Evolutionary conservation across 1,140 invertebrate genomes (phyloP).

Genomic region (Anoplolepis gracilipes): DNA sequence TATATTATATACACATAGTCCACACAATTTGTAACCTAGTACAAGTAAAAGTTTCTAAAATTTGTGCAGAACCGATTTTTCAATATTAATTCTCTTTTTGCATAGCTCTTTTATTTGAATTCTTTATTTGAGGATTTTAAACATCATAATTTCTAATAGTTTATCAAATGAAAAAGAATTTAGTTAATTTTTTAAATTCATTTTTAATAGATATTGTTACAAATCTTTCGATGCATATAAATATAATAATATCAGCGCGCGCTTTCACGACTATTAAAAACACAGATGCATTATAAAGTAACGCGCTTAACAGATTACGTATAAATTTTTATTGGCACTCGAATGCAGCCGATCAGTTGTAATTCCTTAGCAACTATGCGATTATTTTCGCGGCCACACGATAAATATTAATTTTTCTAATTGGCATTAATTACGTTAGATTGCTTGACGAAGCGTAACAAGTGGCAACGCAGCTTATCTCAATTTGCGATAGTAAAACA

Average conservation of each 20-base stretch:
- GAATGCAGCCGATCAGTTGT: not conserved
- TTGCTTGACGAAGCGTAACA: constrained; percentile 20
- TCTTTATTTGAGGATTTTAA: no score
- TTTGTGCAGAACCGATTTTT: not conserved
- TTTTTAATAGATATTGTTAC: not conserved
- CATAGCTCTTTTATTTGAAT: not conserved
- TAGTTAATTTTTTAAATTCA: constrained; percentile 10
- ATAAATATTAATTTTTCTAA: constrained; percentile 35
- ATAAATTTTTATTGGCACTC: not conserved
- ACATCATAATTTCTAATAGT: constrained; percentile 1
- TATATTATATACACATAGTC: not conserved
- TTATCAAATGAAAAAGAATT: not conserved
- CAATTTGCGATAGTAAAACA: constrained; percentile 54
- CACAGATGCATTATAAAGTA: not conserved
- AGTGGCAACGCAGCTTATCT: constrained; percentile 38
- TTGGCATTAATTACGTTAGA: constrained; percentile 38
- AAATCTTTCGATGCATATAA: constrained; percentile 2
- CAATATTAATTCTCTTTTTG: not conserved
- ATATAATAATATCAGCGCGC: not conserved
- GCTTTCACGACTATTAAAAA: constrained; percentile 11
- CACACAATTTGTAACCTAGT: not conserved
- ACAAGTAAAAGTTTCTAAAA: not conserved
- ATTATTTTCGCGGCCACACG: not conserved
- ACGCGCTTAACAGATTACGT: not conserved
- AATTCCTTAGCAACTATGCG: not conserved